Base-by-base conservation (phyloP, 1,140 invertebrate genomes). In the Probaryconus sp. region DNA sequence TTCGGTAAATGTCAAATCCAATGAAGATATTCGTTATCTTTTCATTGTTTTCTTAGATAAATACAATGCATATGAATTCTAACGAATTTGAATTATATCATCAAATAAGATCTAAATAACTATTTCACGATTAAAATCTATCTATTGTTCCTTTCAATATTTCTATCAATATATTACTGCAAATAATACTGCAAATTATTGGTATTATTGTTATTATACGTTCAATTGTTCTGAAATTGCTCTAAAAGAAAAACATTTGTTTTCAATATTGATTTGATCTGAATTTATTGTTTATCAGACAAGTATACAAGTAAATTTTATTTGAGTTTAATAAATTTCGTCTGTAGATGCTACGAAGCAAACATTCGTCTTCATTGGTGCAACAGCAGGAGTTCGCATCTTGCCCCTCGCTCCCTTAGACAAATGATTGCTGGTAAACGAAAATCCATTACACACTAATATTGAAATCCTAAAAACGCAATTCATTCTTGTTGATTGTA, bases 281-380 rank as follows among this genome's bases (percentile, higher is more conserved):
- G 20, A 33, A 18, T 48, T 26, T 31, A 24, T 20, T 48, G 28
- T 31, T 48, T 31, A 18, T 50, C 17, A 24, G 47, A 50, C 31
- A 50, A 50, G 30, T 35, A 24, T 24, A 35, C 47, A 24, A 50
- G 47, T 51, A 24, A 37, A 38, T 38, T 37, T 38, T 38, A 17
- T 51, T 26, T 37, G 13, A 51, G 31, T 26, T 51, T 51, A 51
- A 51, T 51, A 51, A 51, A 51, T 38, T 51, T 51, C 31, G 48
- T 38, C 14, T 53, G 16, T 28, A 2, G 24, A 53, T 53, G 35
- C n/a, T n/a, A n/a, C 11, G 17, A 26, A 31, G 17, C 37, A 55
- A 55, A 55, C 51, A 55, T 55, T 55, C 37, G 51, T 55, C 51
- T 55, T 55, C 37, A 55, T 55, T 55, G 51, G 11, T 42, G 51